Evolutionary conservation across 2,888 invertebrate genomes (phyloP), one percentile per base, ranked within the genome.

Genomic region (Flexamia atlantica): DNA sequence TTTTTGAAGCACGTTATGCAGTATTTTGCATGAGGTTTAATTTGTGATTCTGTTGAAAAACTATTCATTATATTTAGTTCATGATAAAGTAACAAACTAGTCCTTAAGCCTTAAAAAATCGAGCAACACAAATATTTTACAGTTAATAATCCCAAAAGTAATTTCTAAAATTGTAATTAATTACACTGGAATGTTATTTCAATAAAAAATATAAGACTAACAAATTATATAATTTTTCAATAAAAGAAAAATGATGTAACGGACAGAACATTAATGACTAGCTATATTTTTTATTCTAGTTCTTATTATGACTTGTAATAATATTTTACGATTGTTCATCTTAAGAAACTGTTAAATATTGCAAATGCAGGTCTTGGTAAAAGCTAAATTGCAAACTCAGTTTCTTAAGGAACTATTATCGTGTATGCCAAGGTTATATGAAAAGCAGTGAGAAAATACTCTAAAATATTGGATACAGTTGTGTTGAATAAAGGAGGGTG

Each of bases 241-340:
- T 2, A 20, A 53, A 53, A 36, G 72, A 40, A 72, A 72, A 72
- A 40, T 72, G 72, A 72, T 72, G 72, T 72, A 36, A 40, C 72
- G 72, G 72, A 72, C 72, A 36, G 72, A 72, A 72, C 72, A 40
- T 53, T 23, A 23, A 23, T 53, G 23, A 23, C 53, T 53, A 53
- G 23, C 20, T 53, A 53, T 53, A 53, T 23, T 10, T 4, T 0
- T 23, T 53, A 53, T 23, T 20, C 53, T 53, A 53, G 14, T 14
- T 23, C 53, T 53, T 9, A 53, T 53, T 53, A 53, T 53, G 68
- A 30, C 68, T 5, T 68, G 25, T 64, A 64, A 17, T 17, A 7
- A 5, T 64, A 68, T 3, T 68, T 28, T 68, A 68, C 68, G 30
- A 23, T 17, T 28, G 14, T 68, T 20, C 17, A 30, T 68, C 68